Evolutionary conservation across 2,113 vertebrate genomes (phyloP).

Genomic region (Tachuris rubrigastra): DNA sequence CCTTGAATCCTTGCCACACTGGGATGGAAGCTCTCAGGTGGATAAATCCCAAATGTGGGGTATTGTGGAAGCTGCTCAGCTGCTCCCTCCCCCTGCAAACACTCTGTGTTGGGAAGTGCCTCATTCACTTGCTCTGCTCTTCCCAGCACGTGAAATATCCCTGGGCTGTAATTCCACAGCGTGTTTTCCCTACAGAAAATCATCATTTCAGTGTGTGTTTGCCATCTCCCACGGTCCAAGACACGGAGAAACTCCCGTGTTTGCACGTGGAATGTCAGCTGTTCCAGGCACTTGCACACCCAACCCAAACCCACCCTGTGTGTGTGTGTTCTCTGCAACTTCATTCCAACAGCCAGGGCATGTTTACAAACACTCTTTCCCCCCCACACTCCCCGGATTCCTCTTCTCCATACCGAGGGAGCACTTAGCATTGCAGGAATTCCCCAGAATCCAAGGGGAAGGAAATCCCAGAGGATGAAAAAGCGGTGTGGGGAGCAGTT

Average conservation of each 20-base stretch:
- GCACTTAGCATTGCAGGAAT: background rate
- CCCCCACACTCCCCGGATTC: background rate
- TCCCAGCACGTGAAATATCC: background rate
- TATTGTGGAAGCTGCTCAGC: background rate
- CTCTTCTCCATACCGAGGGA: background rate
- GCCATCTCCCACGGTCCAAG: background rate
- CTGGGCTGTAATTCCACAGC: background rate
- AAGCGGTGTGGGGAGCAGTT: background rate
- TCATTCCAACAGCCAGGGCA: background rate
- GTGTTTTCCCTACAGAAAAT: background rate
- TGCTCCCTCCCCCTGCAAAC: background rate
- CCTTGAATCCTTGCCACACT: background rate
- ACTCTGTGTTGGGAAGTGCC: background rate
- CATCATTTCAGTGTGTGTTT: background rate
- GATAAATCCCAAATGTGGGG: background rate
- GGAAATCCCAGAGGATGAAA: background rate
- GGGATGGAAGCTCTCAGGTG: background rate
- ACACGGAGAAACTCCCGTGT: rapidly evolving
- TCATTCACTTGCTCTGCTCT: background rate
- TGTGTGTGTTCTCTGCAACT: rapidly evolving
- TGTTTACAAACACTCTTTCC: background rate
- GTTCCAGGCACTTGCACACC: background rate
- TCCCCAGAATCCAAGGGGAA: background rate
- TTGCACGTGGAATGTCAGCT: background rate
- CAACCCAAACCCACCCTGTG: background rate